phyloP scores from a whole-genome alignment of 2,797 vertebrate species.

The Yasuhikotakia modesta region DNA sequence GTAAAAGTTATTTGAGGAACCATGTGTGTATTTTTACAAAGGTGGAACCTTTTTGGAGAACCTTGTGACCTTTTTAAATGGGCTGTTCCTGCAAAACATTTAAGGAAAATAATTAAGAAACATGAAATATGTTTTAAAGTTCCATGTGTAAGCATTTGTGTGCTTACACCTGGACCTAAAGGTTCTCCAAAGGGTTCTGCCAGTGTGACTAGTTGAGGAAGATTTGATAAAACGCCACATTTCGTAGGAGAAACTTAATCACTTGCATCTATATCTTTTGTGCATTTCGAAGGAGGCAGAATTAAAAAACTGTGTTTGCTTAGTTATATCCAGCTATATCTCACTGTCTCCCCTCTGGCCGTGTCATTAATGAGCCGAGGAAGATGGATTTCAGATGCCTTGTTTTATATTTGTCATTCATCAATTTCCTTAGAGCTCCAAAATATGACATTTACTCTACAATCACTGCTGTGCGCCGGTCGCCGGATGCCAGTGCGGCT shows the following conservation, averaged over 20 bases:
- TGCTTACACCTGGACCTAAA: not conserved
- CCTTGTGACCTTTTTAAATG: not conserved
- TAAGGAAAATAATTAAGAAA: not conserved
- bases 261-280: not conserved
- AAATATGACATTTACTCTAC: conserved; percentile 47
- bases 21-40: not conserved
- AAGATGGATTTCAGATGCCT: conserved; percentile 10
- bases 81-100: no score
- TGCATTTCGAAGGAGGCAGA: not conserved
- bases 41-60: not conserved
- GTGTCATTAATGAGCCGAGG: conserved; percentile 47
- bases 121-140: not conserved
- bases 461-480: conserved; percentile 37
- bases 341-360: conserved; percentile 25
- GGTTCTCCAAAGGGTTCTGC: not conserved
- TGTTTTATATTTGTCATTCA: conserved; percentile 45
- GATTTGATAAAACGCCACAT: no score
- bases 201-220: no score
- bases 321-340: not conserved
- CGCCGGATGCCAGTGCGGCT: conserved; percentile 28
- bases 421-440: conserved; percentile 39
- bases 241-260: not conserved
- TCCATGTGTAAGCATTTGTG: not conserved
- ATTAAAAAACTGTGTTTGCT: conserved; percentile 11
- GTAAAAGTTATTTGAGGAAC: not conserved